Conservation (phyloP, 2,797 vertebrate genomes). For the Hozukius guyotensis region DNA sequence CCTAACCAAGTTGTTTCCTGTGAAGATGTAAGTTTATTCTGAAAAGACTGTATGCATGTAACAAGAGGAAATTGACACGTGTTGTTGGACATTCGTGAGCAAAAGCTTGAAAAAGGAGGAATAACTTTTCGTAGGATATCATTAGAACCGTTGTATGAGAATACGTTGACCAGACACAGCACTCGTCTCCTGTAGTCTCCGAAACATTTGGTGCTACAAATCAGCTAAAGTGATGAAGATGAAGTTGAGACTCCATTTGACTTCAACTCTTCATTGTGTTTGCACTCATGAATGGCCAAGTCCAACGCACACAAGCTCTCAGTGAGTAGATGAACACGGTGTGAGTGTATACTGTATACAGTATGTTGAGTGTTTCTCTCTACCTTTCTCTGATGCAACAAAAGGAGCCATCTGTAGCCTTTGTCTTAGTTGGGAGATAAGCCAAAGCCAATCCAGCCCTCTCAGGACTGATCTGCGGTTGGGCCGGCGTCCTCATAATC, state of each 20-base stretch:
- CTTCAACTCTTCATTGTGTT: not conserved
- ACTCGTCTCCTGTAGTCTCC: not conserved
- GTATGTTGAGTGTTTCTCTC: constrained; percentile 1
- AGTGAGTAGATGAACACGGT: constrained; percentile 11
- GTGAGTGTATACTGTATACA: not conserved
- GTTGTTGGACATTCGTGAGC: no score
- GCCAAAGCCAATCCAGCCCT: constrained; percentile 63
- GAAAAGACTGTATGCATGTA: no score
- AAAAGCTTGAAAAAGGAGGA: no score
- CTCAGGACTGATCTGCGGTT: constrained; percentile 62
- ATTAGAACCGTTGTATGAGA: no score
- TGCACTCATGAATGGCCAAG: constrained; percentile 18
- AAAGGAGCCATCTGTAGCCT: constrained; percentile 71
- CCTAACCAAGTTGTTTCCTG: no score
- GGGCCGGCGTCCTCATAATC: constrained; percentile 67
- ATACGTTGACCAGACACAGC: not conserved
- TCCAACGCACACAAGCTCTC: constrained; percentile 8
- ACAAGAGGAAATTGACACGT: no score
- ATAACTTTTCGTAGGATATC: no score
- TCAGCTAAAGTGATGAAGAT: not conserved
- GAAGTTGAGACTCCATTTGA: not conserved
- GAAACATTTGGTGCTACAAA: not conserved
- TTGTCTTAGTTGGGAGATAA: constrained; percentile 71
- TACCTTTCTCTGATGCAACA: constrained; percentile 57
- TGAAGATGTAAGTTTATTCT: no score